A percentile compares a stretch with the other conserved stretches of the same genome.
These are phyloP conservation scores for Uria lomvia DNA, from an alignment of 2,113 vertebrate species.

Conservation along the genomic window DNA sequence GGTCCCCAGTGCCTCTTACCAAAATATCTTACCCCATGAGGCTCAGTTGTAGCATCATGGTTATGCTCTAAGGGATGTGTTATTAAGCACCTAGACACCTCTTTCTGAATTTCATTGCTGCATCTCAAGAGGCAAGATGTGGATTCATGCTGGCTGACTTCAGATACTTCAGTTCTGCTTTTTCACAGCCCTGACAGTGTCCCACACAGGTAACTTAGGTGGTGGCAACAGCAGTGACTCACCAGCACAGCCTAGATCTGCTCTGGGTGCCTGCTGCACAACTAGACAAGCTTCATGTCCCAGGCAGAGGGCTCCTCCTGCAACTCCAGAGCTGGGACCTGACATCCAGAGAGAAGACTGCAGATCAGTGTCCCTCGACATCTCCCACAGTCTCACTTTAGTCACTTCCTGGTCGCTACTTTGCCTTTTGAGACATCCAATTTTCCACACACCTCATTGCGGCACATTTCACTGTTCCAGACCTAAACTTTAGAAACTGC, in stretches of 20 bases:
- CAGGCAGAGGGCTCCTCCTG: neutral
- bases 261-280: neutral
- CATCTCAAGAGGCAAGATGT: neutral
- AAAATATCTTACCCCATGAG: neutral
- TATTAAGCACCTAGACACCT: neutral
- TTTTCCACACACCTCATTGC: neutral
- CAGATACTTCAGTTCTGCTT: neutral
- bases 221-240: neutral
- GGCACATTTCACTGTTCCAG: neutral
- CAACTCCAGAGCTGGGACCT: neutral
- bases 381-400: neutral
- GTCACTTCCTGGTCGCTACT: neutral
- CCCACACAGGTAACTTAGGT: neutral
- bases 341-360: neutral
- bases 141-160: neutral
- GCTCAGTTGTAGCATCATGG: neutral
- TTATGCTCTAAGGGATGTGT: neutral
- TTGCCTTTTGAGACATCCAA: neutral
- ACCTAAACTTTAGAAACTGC: neutral
- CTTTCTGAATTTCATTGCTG: neutral
- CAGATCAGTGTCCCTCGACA: neutral
- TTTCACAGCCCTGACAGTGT: neutral
- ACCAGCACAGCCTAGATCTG: neutral
- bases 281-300: neutral
- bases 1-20: neutral